Evolutionary conservation across 2,888 invertebrate genomes (phyloP), one percentile per base, ranked within the genome.

Genomic region (Loripinus fragilis): DNA sequence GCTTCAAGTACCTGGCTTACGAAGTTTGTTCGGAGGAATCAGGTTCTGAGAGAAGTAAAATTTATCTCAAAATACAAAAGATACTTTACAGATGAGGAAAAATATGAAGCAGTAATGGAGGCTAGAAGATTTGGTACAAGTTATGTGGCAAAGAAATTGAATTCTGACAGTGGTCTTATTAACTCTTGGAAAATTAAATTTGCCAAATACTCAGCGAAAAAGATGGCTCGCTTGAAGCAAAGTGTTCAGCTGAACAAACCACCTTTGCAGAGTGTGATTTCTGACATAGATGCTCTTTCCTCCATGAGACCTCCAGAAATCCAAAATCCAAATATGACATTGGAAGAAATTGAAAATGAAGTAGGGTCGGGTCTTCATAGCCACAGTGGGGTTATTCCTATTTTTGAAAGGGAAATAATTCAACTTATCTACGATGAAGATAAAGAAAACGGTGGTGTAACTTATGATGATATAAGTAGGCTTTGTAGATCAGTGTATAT

Each of bases 171-270:
- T 45, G 78, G 76, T 25, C 48, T 83, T 30, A 83, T 83, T 20
- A 78, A 77, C 76, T 78, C 83, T 10, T 83, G 83, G 83, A 80
- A 77, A 71, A 80, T 83, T 10, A 83, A 80, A 75, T 75, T 83
- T 77, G 83, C 80, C 15, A 79, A 76, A 55, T 60, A 64, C 33
- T 70, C 70, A 28, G 74, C 74, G 3, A 76, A 77, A 41, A 83
- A 76, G 64, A 80, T 83, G 77, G 83, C 80, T 3, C 72, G 74
- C 38, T 67, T 73, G n/a, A 50, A 65, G 10, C 71, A 79, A 50
- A 35, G 38, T 17, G 15, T 68, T 8, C 71, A 75, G 28, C 17
- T 42, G 25, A 42, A 67, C 17, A 41, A 42, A 23, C 42, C 60
- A 50, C n/a, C 76, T 17, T 67, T 67, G 12, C 67, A 38, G 17